These are phyloP conservation scores for Falco novaeseelandiae DNA, from an alignment of 2,797 vertebrate species.

Conservation along the genomic window DNA sequence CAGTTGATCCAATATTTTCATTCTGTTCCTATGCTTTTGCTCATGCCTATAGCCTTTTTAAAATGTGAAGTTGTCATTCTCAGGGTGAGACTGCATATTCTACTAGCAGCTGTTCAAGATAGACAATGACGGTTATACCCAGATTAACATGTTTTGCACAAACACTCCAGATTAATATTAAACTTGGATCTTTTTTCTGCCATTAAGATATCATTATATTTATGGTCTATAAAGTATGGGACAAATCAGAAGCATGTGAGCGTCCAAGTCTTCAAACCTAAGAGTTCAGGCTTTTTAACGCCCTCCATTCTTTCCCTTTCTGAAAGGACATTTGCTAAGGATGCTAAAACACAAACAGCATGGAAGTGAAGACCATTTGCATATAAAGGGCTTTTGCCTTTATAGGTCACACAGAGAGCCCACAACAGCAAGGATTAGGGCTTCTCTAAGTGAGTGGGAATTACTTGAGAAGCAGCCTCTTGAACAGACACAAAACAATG, in stretches of 20 bases:
- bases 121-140: background rate
- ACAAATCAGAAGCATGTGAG: background rate
- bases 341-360: background rate
- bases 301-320: background rate
- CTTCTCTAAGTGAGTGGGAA: background rate
- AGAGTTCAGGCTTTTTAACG: background rate
- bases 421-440: background rate
- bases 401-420: background rate
- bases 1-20: conserved; percentile 40
- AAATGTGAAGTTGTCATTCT: conserved; percentile 22
- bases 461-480: background rate
- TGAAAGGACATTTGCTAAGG: background rate
- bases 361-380: background rate
- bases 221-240: background rate
- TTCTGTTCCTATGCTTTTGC: conserved; percentile 39
- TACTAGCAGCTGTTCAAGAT: conserved; percentile 26
- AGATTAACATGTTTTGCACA: conserved; percentile 10
- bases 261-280: background rate
- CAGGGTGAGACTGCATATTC: conserved; percentile 10
- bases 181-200: conserved; percentile 1
- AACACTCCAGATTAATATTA: background rate
- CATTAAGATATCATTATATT: conserved; percentile 7
- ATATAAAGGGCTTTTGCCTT: background rate
- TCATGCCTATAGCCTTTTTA: conserved; percentile 43
- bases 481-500: background rate